phyloP scores from a whole-genome alignment of 2,113 vertebrate species.

The Chascanopsetta lugubris region DNA sequence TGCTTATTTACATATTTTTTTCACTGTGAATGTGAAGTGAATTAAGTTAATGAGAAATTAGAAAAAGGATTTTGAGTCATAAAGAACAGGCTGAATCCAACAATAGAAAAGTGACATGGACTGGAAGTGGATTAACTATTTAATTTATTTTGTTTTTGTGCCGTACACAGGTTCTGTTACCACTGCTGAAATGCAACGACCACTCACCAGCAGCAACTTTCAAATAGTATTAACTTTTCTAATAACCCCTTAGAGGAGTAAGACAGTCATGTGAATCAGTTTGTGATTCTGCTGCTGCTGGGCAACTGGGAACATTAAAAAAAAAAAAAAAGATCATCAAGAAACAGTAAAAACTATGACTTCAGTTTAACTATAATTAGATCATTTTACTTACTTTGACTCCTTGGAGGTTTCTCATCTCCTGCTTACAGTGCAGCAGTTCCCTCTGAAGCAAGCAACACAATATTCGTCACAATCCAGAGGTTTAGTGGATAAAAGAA shows the following conservation, averaged over 20 bases:
- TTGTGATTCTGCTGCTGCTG: background rate
- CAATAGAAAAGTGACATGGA: background rate
- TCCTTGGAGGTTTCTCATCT: conserved; percentile 91
- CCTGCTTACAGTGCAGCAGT: conserved; percentile 91
- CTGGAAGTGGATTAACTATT: background rate
- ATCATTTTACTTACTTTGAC: conserved; percentile 86
- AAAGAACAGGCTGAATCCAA: conserved; percentile 1
- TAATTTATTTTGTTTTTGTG: background rate
- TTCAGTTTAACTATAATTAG: too few species aligned
- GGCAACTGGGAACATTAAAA: too few species aligned
- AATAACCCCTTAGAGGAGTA: background rate
- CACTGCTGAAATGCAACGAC: background rate
- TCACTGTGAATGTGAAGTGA: conserved; percentile 23
- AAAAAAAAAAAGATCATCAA: too few species aligned
- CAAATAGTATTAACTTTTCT: background rate
- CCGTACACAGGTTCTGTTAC: background rate
- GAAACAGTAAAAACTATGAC: too few species aligned
- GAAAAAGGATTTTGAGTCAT: background rate
- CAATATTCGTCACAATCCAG: conserved; percentile 24
- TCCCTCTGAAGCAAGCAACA: conserved; percentile 85
- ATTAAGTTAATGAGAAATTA: conserved; percentile 19
- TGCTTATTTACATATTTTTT: background rate
- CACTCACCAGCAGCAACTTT: background rate
- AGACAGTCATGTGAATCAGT: background rate
- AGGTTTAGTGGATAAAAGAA: too few species aligned